These are phyloP conservation scores for Thamnophis sirtalis DNA, from an alignment of 2,113 vertebrate species.

Conservation along the genomic window DNA sequence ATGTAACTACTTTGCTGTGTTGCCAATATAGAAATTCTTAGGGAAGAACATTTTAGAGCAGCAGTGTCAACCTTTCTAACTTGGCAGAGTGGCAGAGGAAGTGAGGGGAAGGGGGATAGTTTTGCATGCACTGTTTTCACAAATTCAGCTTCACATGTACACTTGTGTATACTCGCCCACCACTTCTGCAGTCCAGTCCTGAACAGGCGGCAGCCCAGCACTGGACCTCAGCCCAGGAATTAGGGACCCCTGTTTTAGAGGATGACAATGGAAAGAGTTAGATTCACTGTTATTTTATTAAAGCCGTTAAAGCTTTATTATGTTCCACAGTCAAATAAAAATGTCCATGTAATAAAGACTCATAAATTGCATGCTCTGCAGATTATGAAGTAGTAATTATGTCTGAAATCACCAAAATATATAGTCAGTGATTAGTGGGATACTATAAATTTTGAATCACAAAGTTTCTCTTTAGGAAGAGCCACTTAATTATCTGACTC, in stretches of 20 bases:
- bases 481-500: constrained; percentile 41
- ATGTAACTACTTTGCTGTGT: not conserved
- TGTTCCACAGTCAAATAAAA: not conserved
- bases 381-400: constrained; percentile 41
- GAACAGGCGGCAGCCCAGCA: not conserved
- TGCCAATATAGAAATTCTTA: constrained; percentile 4
- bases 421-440: constrained; percentile 21
- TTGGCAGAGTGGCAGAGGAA: not conserved
- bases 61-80: not conserved
- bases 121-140: not conserved
- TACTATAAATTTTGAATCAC: constrained; percentile 36
- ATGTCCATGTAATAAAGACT: constrained; percentile 8
- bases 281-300: not conserved
- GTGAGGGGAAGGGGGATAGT: not conserved
- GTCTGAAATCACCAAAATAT: constrained; percentile 23
- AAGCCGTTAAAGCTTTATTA: not conserved
- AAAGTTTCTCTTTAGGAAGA: constrained; percentile 32
- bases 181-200: not conserved
- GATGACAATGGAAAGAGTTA: not conserved
- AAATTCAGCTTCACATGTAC: not conserved
- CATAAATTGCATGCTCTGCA: not conserved
- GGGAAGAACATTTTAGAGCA: constrained; percentile 8
- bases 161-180: not conserved
- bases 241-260: not conserved
- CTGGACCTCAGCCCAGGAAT: accelerated